These are phyloP conservation scores for Gallirallus australis DNA, from an alignment of 2,797 vertebrate species.

Conservation along the genomic window DNA sequence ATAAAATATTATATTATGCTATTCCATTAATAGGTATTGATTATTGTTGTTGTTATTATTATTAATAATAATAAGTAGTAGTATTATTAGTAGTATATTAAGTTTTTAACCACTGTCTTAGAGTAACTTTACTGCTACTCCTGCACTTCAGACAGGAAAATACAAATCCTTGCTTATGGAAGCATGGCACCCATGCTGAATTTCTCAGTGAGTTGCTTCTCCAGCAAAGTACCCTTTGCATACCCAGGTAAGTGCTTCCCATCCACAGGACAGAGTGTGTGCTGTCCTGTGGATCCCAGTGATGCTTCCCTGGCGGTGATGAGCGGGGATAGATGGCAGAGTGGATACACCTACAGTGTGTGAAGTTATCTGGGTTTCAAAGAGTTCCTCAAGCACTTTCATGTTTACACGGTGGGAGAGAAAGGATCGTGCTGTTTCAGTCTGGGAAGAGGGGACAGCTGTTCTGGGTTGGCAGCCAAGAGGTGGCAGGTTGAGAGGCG, in stretches of 20 bases:
- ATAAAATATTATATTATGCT: not conserved
- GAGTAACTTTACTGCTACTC: not conserved
- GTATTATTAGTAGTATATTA: not conserved
- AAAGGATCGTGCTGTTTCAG: not conserved
- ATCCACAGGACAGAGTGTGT: rapidly evolving
- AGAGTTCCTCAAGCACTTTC: not conserved
- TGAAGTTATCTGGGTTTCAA: not conserved
- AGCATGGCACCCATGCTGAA: not conserved
- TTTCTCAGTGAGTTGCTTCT: not conserved
- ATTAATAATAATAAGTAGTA: not conserved
- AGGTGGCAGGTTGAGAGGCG: not conserved
- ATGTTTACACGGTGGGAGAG: rapidly evolving
- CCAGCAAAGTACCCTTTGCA: not conserved
- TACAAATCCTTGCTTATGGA: not conserved
- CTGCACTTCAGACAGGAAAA: not conserved
- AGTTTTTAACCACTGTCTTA: not conserved
- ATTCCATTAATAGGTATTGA: not conserved
- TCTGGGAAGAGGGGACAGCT: not conserved
- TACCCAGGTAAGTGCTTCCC: rapidly evolving
- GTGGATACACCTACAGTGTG: rapidly evolving
- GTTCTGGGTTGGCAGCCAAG: not conserved
- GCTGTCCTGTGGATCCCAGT: rapidly evolving
- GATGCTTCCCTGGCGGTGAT: rapidly evolving
- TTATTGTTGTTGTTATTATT: not conserved
- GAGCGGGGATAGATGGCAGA: rapidly evolving